phyloP scores from a whole-genome alignment of 2,888 invertebrate species.

The Amorpha juglandis region DNA sequence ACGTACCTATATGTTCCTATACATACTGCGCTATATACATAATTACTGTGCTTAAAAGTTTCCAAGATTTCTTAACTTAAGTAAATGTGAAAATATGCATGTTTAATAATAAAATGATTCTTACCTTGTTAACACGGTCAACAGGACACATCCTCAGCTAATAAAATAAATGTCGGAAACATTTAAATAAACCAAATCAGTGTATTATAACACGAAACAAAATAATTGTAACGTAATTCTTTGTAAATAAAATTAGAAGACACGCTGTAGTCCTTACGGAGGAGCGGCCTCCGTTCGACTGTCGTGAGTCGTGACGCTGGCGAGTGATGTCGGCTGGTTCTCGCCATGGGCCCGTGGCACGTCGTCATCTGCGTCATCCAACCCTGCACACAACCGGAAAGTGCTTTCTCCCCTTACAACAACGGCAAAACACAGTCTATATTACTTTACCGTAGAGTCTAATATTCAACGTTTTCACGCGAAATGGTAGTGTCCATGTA shows the following conservation, averaged over 20 bases:
- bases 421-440: slow-evolving; percentile 58
- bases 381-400: slow-evolving; percentile 73
- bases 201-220: slow-evolving; percentile 41
- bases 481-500: neutral
- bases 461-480: slow-evolving; percentile 28
- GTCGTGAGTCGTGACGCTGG: slow-evolving; percentile 46
- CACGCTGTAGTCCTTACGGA: slow-evolving; percentile 55
- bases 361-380: slow-evolving; percentile 79
- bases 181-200: slow-evolving; percentile 36
- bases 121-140: slow-evolving; percentile 23
- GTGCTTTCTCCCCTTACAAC: slow-evolving; percentile 76
- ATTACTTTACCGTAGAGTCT: slow-evolving; percentile 28
- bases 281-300: slow-evolving; percentile 68
- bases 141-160: slow-evolving; percentile 26
- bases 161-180: slow-evolving; percentile 8
- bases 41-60: slow-evolving; percentile 30
- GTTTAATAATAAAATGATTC: slow-evolving; percentile 19
- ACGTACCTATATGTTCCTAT: neutral
- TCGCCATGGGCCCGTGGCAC: slow-evolving; percentile 45
- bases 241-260: slow-evolving; percentile 31
- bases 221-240: slow-evolving; percentile 48
- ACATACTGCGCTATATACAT: neutral
- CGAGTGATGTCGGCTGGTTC: slow-evolving; percentile 50
- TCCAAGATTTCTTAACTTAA: slow-evolving; percentile 11
- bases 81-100: neutral